phyloP scores from a whole-genome alignment of 2,797 vertebrate species.

The Petrocephalus schoutedeni region DNA sequence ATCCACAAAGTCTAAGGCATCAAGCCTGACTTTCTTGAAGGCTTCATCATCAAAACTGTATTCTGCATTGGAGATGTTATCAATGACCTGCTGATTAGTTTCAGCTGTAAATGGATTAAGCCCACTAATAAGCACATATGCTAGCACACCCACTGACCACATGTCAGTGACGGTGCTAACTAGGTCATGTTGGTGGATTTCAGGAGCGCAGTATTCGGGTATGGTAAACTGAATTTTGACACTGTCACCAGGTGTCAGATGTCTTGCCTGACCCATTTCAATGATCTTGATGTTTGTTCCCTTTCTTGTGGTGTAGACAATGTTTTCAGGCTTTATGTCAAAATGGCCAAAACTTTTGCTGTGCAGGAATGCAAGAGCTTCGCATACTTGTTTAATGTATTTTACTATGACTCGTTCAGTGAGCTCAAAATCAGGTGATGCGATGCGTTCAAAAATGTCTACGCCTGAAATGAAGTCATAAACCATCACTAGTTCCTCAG shows the following conservation, averaged over 20 bases:
- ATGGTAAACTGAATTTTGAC: slow-evolving; percentile 87
- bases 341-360: slow-evolving; percentile 83
- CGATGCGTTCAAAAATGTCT: slow-evolving; percentile 93
- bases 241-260: slow-evolving; percentile 88
- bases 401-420: slow-evolving; percentile 83
- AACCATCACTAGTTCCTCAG: slow-evolving; percentile 94
- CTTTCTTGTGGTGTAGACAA: slow-evolving; percentile 87
- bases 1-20: slow-evolving; percentile 91
- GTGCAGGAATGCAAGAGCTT: slow-evolving; percentile 87
- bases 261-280: slow-evolving; percentile 89
- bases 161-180: slow-evolving; percentile 92
- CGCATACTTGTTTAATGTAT: slow-evolving; percentile 85
- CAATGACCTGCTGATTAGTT: slow-evolving; percentile 95
- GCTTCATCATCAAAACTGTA: slow-evolving; percentile 93
- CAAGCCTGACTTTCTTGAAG: slow-evolving; percentile 82
- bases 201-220: slow-evolving; percentile 88
- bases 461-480: slow-evolving; percentile 94
- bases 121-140: slow-evolving; percentile 88
- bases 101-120: slow-evolving; percentile 94
- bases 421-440: slow-evolving; percentile 82
- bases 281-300: slow-evolving; percentile 86
- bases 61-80: slow-evolving; percentile 90
- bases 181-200: slow-evolving; percentile 93
- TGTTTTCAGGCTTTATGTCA: slow-evolving; percentile 94
- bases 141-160: slow-evolving; percentile 92